These are phyloP conservation scores for Neolamprologus devosi DNA, from an alignment of 2,113 vertebrate genomes.

Conservation along the genomic window DNA sequence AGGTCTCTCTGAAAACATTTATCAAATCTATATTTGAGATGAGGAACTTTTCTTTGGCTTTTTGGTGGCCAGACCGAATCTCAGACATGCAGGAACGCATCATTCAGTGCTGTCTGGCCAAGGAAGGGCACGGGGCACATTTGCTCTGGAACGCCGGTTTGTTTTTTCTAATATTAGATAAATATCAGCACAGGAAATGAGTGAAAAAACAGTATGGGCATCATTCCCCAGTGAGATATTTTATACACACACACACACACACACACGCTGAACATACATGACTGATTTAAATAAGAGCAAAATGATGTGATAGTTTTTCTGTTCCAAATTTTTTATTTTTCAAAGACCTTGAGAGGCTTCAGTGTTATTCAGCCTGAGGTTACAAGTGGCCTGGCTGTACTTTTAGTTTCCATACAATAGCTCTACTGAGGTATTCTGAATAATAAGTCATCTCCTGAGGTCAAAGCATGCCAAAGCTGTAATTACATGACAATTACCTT, in stretches of 20 bases:
- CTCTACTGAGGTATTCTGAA: background rate
- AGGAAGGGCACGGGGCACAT: background rate
- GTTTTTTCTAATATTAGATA: background rate
- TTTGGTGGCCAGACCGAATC: background rate
- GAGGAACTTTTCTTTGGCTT: background rate
- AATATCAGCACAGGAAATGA: background rate
- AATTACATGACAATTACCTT: background rate
- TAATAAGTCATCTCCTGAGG: background rate
- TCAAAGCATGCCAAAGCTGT: background rate
- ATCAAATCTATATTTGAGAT: background rate
- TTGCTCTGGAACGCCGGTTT: background rate
- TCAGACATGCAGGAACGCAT: background rate
- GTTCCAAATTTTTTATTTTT: background rate
- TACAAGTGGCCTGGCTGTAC: background rate
- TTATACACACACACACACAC: background rate
- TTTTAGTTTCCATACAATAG: background rate
- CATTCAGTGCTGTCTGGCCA: background rate
- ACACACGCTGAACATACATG: background rate
- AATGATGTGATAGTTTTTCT: background rate
- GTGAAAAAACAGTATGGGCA: background rate
- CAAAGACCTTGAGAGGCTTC: background rate
- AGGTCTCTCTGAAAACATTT: background rate
- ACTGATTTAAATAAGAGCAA: background rate
- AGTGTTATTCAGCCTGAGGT: background rate
- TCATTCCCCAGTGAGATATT: background rate